Evolutionary conservation across 2,797 vertebrate species (phyloP).

Genomic region (Thamnophis elegans): DNA sequence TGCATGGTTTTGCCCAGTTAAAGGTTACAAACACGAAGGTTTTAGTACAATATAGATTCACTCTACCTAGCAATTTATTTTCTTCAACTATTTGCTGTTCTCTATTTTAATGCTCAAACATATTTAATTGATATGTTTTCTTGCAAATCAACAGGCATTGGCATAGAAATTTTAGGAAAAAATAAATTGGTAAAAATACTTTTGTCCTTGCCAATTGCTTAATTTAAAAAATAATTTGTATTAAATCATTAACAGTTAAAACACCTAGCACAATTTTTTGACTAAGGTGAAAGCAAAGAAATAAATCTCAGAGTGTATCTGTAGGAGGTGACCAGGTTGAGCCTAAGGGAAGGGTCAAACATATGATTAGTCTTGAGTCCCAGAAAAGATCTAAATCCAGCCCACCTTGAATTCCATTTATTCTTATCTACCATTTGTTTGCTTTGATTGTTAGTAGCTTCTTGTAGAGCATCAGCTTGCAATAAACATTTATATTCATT

Average conservation of each 20-base stretch:
- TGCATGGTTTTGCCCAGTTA: no score
- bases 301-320: not conserved
- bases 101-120: not conserved
- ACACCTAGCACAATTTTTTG: not conserved
- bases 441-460: no score
- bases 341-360: no score
- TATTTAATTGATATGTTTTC: not conserved
- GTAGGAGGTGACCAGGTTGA: no score
- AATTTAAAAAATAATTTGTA: not conserved
- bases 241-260: not conserved
- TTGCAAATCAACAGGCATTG: not conserved
- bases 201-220: not conserved
- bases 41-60: not conserved
- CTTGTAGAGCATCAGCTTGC: no score
- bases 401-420: no score
- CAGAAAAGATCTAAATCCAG: no score
- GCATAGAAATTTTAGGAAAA: not conserved
- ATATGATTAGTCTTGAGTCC: no score
- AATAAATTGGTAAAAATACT: not conserved
- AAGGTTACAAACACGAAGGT: no score
- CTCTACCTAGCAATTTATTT: accelerated
- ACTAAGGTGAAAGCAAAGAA: not conserved
- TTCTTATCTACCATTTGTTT: no score
- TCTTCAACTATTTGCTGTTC: not conserved
- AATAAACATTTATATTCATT: no score